A percentile compares a stretch with the other conserved stretches of the same genome.
These are phyloP conservation scores for Ammodramus savannarum DNA, from an alignment of 2,113 vertebrate species.

Conservation along the genomic window DNA sequence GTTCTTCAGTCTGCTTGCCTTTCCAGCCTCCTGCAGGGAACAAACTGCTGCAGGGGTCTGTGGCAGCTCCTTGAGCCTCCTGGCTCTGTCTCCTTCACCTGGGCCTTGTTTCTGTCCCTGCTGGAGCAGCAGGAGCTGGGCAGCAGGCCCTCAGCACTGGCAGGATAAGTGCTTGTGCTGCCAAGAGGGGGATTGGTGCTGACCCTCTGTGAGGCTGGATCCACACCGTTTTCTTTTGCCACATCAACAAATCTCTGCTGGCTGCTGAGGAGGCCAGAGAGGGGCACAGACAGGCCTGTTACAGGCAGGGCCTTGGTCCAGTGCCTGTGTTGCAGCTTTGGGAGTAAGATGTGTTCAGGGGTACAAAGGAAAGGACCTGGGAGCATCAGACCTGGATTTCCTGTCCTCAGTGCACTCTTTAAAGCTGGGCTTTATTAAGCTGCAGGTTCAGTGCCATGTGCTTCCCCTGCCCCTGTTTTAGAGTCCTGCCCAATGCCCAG, in stretches of 20 bases:
- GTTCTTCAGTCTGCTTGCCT: background rate
- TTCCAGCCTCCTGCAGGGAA: background rate
- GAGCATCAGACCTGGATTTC: background rate
- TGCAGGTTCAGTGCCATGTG: background rate
- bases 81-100: background rate
- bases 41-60: background rate
- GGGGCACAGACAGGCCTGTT: background rate
- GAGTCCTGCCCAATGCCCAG: background rate
- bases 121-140: background rate
- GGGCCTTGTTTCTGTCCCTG: background rate
- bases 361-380: background rate
- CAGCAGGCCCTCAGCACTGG: background rate
- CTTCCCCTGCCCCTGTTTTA: background rate
- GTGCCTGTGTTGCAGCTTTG: accelerated
- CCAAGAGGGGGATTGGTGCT: background rate
- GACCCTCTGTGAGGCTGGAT: background rate
- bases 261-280: background rate
- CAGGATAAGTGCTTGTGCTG: background rate
- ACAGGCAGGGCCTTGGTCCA: background rate
- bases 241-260: background rate
- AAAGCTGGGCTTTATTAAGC: background rate
- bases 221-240: background rate
- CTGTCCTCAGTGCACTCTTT: background rate
- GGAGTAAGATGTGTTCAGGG: background rate
- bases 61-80: background rate